Conservation (phyloP, 1,140 invertebrate genomes). For the Heliconius hermathena region DNA sequence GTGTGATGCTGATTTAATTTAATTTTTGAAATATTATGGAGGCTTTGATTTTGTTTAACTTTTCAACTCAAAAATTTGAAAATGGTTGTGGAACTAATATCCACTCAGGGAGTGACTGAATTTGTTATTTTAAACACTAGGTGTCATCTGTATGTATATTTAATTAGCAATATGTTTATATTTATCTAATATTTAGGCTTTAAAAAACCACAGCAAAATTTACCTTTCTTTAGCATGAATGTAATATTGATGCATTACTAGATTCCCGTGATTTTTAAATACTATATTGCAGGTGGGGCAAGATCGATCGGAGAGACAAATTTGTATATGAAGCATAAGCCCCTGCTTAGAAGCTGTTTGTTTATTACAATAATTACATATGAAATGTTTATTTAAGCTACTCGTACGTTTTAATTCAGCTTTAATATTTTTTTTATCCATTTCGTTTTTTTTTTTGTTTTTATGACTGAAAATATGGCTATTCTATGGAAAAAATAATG, state of each 20-base stretch:
- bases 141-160: too few relatives aligned
- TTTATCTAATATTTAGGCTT: too few relatives aligned
- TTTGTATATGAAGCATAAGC: conserved; percentile 21
- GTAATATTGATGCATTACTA: conserved; percentile 32
- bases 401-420: conserved; percentile 23
- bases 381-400: conserved; percentile 40
- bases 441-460: background rate
- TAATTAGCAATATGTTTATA: too few relatives aligned
- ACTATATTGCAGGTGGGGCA: conserved; percentile 44
- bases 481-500: too few relatives aligned
- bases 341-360: conserved; percentile 15
- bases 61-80: too few relatives aligned
- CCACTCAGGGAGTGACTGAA: too few relatives aligned
- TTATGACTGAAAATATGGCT: background rate
- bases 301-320: conserved; percentile 25
- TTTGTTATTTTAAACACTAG: too few relatives aligned
- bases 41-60: too few relatives aligned
- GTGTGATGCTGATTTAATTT: too few relatives aligned
- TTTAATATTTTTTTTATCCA: background rate
- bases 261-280: conserved; percentile 46
- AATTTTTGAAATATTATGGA: too few relatives aligned
- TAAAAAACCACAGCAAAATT: background rate
- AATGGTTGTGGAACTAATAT: too few relatives aligned
- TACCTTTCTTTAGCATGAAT: conserved; percentile 37
- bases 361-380: conserved; percentile 44